These are phyloP conservation scores for Pangasius mekongensis DNA, from an alignment of 2,797 vertebrate species.

Conservation along the genomic window DNA sequence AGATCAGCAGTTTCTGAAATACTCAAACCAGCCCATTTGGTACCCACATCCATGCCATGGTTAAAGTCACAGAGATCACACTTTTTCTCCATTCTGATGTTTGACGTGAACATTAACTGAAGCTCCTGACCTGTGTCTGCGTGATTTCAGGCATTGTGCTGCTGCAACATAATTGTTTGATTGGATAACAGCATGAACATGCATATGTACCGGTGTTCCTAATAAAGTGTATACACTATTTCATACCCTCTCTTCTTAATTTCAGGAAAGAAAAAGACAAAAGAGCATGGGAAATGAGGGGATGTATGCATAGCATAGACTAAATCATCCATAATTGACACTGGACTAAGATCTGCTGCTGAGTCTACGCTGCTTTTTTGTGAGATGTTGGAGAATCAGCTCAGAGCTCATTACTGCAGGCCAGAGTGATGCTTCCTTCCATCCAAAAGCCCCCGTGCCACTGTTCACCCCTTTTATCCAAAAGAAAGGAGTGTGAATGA, in stretches of 20 bases:
- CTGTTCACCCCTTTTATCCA: background rate
- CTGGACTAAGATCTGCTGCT: background rate
- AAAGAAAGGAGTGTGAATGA: conserved; percentile 20
- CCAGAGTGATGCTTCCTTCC: background rate
- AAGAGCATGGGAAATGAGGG: background rate
- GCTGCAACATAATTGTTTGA: no score
- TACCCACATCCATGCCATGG: no score
- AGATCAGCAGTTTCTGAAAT: no score
- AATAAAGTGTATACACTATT: no score
- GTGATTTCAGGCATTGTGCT: no score
- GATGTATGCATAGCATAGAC: background rate
- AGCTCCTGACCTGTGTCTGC: no score
- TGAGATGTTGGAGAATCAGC: background rate
- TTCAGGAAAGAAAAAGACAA: background rate
- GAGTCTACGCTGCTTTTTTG: background rate
- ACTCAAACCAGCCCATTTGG: no score
- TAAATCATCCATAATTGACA: background rate
- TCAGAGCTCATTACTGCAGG: background rate
- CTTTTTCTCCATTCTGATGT: no score
- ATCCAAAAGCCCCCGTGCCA: background rate
- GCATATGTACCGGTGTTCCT: no score
- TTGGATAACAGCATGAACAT: no score
- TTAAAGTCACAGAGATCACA: no score
- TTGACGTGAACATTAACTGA: no score
- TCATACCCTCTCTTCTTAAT: background rate